Base-by-base conservation (phyloP, 2,113 vertebrate genomes). In the Phrynocephalus versicolor region DNA sequence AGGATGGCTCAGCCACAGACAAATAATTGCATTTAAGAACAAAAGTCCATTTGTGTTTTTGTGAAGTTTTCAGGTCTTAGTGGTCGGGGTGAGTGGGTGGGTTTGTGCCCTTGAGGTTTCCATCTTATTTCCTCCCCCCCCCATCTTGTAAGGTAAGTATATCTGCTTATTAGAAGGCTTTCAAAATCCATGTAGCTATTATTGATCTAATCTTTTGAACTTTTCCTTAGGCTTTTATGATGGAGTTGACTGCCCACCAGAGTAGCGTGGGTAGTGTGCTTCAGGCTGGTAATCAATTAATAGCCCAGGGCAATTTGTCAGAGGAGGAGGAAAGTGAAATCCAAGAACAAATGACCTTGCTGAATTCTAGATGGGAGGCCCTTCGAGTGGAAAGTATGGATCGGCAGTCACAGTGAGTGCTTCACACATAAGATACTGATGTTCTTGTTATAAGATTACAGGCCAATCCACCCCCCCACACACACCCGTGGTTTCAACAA, bases 331-430 rank as follows among this genome's bases (percentile, higher is more conserved):
- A 99, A 88, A 97, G 97, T 58, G 99, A 99, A 95, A 99, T 99
- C 83, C 96, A 98, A 88, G 98, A 99, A 83, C 99, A 99, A 92
- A 99, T 99, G 99, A 96, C 91, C 21, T 96, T 99, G 83, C 95
- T 99, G 74, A 99, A 99, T 83, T 97, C 98, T 0, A 97, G 99
- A 82, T 99, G 99, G 99, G 99, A 99, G 89, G 94, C 93, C 0
- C 98, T 99, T 0, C 93, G 99, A 35, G 97, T 99, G 84, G 97
- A 95, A n/a, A 99, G 98, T 90, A 99, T 99, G 99, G 97, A 98
- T 91, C 96, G 99, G 25, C 99, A 99, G 91, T 97, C 98, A 83
- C 97, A 97, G 99, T 99, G 83, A 96, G 96, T 93, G 19, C 0
- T 33, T 3, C 21, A 67, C 27, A n/a, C 2, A n/a, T 23, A 77